phyloP scores from a whole-genome alignment of 2,888 invertebrate genomes.

The Myathropa florea region DNA sequence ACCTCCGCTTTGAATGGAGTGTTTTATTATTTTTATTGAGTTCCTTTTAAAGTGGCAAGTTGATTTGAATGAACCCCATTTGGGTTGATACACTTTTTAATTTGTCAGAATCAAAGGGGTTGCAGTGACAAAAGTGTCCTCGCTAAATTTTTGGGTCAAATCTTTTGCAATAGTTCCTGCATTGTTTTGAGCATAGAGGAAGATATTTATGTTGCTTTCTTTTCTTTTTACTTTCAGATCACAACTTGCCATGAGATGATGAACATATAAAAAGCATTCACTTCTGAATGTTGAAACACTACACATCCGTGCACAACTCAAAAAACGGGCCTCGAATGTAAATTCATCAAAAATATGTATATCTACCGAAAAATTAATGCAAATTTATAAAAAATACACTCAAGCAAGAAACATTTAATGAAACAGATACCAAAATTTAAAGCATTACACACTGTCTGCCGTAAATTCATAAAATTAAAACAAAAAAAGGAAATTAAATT shows the following conservation, averaged over 20 bases:
- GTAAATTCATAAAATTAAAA: neutral
- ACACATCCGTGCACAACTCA: constrained; percentile 1
- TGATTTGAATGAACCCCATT: neutral
- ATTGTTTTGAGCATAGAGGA: neutral
- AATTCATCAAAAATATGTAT: neutral
- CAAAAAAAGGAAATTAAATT: neutral
- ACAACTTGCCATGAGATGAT: constrained; percentile 37
- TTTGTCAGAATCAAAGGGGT: constrained; percentile 3
- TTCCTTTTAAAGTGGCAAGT: neutral
- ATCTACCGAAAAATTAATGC: too few species aligned
- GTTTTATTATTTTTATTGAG: neutral
- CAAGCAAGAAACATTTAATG: neutral
- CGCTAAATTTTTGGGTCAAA: neutral
- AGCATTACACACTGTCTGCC: constrained; percentile 5
- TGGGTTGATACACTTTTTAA: neutral
- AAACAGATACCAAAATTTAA: neutral
- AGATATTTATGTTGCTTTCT: neutral
- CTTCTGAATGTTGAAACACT: constrained; percentile 17
- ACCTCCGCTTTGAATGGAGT: constrained; percentile 19
- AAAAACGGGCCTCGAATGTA: neutral
- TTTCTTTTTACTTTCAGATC: constrained; percentile 45
- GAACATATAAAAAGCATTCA: constrained; percentile 12
- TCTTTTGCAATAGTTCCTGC: neutral
- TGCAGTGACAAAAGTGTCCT: neutral
- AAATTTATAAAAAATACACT: too few species aligned